phyloP scores from a whole-genome alignment of 1,140 invertebrate genomes.

The Drosophila navojoa region DNA sequence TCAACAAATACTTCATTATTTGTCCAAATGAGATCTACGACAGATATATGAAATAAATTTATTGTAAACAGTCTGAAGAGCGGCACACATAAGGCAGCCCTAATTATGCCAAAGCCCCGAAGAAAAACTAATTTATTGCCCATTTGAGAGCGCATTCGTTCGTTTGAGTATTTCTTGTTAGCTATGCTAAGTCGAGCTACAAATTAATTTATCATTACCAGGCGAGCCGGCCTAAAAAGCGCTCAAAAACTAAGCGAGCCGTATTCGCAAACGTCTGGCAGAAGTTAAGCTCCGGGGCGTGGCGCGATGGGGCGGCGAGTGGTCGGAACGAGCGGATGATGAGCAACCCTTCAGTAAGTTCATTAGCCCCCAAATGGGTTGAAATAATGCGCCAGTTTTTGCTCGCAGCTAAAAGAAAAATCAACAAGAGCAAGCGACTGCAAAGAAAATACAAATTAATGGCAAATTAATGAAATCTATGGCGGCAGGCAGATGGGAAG shows the following conservation, averaged over 20 bases:
- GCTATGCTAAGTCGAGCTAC: conserved; percentile 24
- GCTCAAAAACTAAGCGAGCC: conserved; percentile 61
- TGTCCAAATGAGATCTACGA: not conserved
- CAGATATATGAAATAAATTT: not conserved
- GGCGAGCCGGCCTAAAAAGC: conserved; percentile 43
- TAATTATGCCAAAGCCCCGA: not conserved
- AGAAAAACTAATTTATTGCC: conserved; percentile 22
- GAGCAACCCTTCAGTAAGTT: conserved; percentile 60
- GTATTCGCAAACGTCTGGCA: conserved; percentile 54
- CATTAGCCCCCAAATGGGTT: conserved; percentile 80
- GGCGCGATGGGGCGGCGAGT: conserved; percentile 9
- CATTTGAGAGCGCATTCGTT: conserved; percentile 14
- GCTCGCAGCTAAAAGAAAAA: conserved; percentile 52
- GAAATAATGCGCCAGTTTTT: conserved; percentile 68
- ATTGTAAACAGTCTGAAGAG: not conserved
- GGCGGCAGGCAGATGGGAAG: conserved; percentile 16
- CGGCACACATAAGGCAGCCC: not conserved
- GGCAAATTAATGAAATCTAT: conserved; percentile 79
- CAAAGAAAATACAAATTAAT: conserved; percentile 82
- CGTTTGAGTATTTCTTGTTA: conserved; percentile 11
- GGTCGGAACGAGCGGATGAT: conserved; percentile 12
- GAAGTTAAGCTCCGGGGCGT: conserved; percentile 42
- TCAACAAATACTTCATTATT: not conserved
- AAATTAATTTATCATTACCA: conserved; percentile 71
- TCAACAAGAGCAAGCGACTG: conserved; percentile 55